Evolutionary conservation across 2,888 invertebrate genomes (phyloP).

Genomic region (Laspeyria flexula): DNA sequence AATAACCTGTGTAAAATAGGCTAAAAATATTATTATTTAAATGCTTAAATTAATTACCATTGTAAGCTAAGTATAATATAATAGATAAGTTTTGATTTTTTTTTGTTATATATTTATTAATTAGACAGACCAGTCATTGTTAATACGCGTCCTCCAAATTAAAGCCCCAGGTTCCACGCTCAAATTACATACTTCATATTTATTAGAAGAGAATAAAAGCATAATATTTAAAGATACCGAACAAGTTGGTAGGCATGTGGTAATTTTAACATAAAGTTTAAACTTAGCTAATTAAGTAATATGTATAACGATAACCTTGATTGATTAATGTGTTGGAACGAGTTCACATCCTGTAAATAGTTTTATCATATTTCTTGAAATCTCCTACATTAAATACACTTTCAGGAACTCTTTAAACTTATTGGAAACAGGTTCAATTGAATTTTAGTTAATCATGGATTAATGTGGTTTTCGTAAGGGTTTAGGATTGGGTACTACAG

Average conservation of each 20-base stretch:
- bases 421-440: not conserved
- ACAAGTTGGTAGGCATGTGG: constrained; percentile 16
- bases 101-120: constrained; percentile 9
- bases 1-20: not conserved
- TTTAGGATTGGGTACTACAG: too few species aligned
- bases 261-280: constrained; percentile 34
- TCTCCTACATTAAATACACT: not conserved
- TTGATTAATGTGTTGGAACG: constrained; percentile 35
- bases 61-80: not conserved
- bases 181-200: constrained; percentile 2
- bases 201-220: constrained; percentile 4
- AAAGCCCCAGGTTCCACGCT: constrained; percentile 6
- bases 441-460: too few species aligned
- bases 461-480: too few species aligned
- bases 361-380: not conserved
- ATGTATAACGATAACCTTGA: constrained; percentile 34
- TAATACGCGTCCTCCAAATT: constrained; percentile 12
- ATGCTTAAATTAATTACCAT: not conserved
- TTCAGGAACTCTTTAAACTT: not conserved
- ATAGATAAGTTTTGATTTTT: too few species aligned
- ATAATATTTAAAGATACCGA: constrained; percentile 15
- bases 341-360: constrained; percentile 19
- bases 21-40: too few species aligned
- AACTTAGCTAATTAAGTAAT: constrained; percentile 27
- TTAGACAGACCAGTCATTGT: constrained; percentile 18